Base-by-base conservation (phyloP, 2,797 vertebrate genomes). In the Halcyon chelicuti region DNA sequence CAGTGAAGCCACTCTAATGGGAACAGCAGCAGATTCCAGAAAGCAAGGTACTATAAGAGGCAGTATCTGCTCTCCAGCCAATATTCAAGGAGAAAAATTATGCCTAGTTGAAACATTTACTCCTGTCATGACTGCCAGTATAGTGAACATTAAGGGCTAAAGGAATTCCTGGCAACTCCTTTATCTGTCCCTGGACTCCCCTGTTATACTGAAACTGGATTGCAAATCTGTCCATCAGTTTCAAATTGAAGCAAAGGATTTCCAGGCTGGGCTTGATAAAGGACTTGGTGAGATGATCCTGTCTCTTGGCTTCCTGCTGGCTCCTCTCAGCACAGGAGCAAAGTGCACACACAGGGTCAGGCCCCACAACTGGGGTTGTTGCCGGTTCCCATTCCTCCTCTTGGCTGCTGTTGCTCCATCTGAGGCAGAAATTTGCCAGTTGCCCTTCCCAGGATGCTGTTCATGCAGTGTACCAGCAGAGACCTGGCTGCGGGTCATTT, bases 301-400 rank as follows among this genome's bases (percentile, higher is more conserved):
- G 42, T 14, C 44, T 75, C 37, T 39, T 54, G 55, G 39, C 37
- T 63, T 74, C 70, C n/a, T 1, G 0, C 35, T 14, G 20, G 66
- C 29, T 47, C 51, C 11, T 40, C 28, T 37, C 20, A 40, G 33
- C 47, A 28, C 35, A 28, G 49, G 12, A 54, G 2, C 55, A 23
- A 49, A 31, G 25, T 5, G 12, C 28, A 3, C 4, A 6, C 12
- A 7, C 0, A 0, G 52, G 25, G 9, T 29, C 61, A 49, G 68
- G 29, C 21, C 42, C 25, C 44, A 39, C 17, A 15, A 19, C 7
- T 9, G n/a, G 33, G 42, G n/a, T 31, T 47, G 16, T 57, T n/a
- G 28, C 16, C 11, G 2, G 20, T 33, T 78, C 42, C 28, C 20
- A 2, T 35, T 72, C 8, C 31, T 44, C 29, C 26, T 42, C 35